These are phyloP conservation scores for Borostomias antarcticus DNA, from an alignment of 2,797 vertebrate genomes.

Conservation along the genomic window DNA sequence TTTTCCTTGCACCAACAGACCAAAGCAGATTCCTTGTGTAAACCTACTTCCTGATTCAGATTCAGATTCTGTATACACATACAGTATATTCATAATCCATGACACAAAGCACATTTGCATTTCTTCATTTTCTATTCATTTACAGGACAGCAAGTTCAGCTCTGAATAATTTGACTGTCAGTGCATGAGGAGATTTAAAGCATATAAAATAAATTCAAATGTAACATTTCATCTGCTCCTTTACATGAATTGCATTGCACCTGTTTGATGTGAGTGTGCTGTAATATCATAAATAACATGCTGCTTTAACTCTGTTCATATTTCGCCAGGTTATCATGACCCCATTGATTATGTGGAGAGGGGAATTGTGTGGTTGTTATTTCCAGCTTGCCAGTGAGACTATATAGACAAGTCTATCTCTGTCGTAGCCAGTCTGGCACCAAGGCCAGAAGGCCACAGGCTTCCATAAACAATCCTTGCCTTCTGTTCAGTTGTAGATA, in stretches of 20 bases:
- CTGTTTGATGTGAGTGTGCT: not conserved
- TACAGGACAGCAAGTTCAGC: not conserved
- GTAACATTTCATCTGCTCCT: not conserved
- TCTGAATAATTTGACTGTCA: slow-evolving; percentile 5
- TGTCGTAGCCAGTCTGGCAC: slow-evolving; percentile 41
- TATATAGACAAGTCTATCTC: not conserved
- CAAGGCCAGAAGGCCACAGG: slow-evolving; percentile 30
- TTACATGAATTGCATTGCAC: not conserved
- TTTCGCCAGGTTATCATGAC: slow-evolving; percentile 17
- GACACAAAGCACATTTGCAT: slow-evolving; percentile 3
- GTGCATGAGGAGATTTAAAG: not conserved
- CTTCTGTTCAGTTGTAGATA: slow-evolving; percentile 36
- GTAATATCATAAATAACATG: not conserved
- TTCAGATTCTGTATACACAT: too few relatives aligned
- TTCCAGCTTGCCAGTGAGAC: slow-evolving; percentile 9
- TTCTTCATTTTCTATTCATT: not conserved
- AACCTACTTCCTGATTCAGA: too few relatives aligned
- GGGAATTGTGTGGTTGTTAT: slow-evolving; percentile 14
- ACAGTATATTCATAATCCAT: slow-evolving; percentile 2
- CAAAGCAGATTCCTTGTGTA: too few relatives aligned
- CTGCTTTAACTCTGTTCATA: too few relatives aligned
- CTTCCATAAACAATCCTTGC: slow-evolving; percentile 48
- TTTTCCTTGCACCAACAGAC: too few relatives aligned
- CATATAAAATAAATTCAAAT: not conserved
- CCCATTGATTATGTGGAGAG: slow-evolving; percentile 18